Evolutionary conservation across 30 jellyfish, hydroid and myxozoan species (phyloP).

Genomic region (Aurelia aurita complex sp. Pacific): DNA sequence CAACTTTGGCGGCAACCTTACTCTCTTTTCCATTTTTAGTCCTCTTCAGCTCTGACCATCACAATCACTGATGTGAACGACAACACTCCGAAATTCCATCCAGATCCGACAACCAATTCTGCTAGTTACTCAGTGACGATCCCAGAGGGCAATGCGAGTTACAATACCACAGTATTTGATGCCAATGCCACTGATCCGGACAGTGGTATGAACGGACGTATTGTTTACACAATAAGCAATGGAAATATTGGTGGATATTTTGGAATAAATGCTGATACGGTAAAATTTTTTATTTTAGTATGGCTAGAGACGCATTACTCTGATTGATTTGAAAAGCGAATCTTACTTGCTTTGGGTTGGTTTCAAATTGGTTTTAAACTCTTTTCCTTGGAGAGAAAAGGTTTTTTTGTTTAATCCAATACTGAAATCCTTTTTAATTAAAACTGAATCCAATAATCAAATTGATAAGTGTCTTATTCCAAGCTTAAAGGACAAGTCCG

Average conservation of each 20-base stretch:
- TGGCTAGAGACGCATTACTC: too few species aligned
- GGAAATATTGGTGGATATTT: slow-evolving; percentile 40
- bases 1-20: neutral
- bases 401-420: too few species aligned
- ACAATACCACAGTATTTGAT: slow-evolving; percentile 22
- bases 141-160: slow-evolving; percentile 54
- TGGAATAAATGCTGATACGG: slow-evolving; percentile 55
- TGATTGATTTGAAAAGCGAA: too few species aligned
- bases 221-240: slow-evolving; percentile 41
- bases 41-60: slow-evolving; percentile 31
- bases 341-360: too few species aligned
- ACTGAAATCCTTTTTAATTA: too few species aligned
- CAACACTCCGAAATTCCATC: slow-evolving; percentile 73
- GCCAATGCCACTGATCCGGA: slow-evolving; percentile 87
- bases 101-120: slow-evolving; percentile 64
- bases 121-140: slow-evolving; percentile 43
- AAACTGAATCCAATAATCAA: too few species aligned
- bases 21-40: neutral
- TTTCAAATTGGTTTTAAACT: too few species aligned
- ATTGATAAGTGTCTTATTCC: too few species aligned
- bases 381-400: too few species aligned
- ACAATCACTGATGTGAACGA: slow-evolving; percentile 68
- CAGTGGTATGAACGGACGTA: slow-evolving; percentile 53
- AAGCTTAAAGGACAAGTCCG: too few species aligned
- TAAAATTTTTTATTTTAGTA: neutral